A percentile compares a stretch with the other conserved stretches of the same genome.
Evolutionary conservation across 64 coral and sea anemone species (phyloP).

Genomic region (Trachythela sp.): DNA sequence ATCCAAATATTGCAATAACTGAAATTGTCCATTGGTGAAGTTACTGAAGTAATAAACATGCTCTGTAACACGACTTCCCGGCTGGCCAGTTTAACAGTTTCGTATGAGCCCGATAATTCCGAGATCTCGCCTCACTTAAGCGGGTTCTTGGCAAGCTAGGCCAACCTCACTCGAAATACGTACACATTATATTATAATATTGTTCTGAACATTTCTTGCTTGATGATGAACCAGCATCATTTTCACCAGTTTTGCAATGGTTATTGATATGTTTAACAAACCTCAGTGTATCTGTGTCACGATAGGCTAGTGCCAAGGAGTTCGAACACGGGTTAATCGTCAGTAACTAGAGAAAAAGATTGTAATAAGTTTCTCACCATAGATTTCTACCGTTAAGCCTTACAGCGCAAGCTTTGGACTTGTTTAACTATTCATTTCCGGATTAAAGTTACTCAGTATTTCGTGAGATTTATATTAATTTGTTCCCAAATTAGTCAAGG

Average conservation of each 20-base stretch:
- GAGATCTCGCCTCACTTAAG: no score
- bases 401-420: neutral
- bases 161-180: slow-evolving; percentile 12
- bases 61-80: no score
- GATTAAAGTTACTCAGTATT: no score
- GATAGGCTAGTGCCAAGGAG: slow-evolving; percentile 82
- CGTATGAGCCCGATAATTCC: no score
- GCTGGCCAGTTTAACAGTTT: no score
- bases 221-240: neutral
- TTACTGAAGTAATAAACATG: no score
- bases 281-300: slow-evolving; percentile 80
- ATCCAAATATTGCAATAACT: no score
- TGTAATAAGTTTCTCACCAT: neutral
- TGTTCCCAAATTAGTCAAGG: no score
- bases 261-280: slow-evolving; percentile 96
- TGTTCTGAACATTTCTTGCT: neutral
- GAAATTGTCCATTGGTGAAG: no score
- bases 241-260: neutral
- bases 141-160: no score
- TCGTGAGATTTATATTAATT: slow-evolving; percentile 5
- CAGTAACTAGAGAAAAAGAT: slow-evolving; percentile 60
- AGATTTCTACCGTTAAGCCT: neutral
- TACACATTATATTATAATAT: neutral
- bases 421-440: no score
- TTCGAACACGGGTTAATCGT: slow-evolving; percentile 81